Base-by-base conservation (phyloP, 2,797 vertebrate genomes). In the Cheirogaleus major region DNA sequence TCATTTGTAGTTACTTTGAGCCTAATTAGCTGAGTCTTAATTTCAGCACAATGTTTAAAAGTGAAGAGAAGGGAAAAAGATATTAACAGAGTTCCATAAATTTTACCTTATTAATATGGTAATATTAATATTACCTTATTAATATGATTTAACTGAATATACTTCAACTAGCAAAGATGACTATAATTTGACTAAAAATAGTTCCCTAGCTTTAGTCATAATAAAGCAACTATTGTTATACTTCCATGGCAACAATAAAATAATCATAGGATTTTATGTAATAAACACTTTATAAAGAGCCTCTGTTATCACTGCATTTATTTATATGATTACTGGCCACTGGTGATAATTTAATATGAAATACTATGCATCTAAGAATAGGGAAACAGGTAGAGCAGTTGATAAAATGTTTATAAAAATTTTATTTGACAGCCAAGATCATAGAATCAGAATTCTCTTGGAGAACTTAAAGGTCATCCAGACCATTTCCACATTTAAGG, bases 181-280 rank as follows among this genome's bases (percentile, higher is more conserved):
- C 3, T 18, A 41, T 96, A 97, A 98, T 97, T 97, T 96, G 2
- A 93, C 92, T 84, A 97, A 93, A 97, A 97, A 82, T 63, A 87
- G 52, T 80, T 57, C 72, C 88, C 41, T 23, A 57, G 25, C 88
- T 97, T 93, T 96, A 83, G 43, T 82, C 72, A 96, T 41, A 93
- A 94, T 32, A 95, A 97, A 96, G 95, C 65, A 95, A 94, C 82
- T n/a, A 96, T 97, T 95, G 95, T 45, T 96, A 63, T 61, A 95
- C 92, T 95, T 86, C 94, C 97, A 97, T 92, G 91, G 95, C 90
- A 98, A 98, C 97, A 93, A 72, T 73, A 93, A 67, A 92, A 94
- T 76, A 75, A 95, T 69, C 32, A 70, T 7, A 94, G 94, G 18
- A 61, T 91, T 91, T 91, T 89, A 78, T 52, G 45, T 76, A 92